Evolutionary conservation across 1,140 invertebrate genomes (phyloP).

Genomic region (Psilanteris sp.): DNA sequence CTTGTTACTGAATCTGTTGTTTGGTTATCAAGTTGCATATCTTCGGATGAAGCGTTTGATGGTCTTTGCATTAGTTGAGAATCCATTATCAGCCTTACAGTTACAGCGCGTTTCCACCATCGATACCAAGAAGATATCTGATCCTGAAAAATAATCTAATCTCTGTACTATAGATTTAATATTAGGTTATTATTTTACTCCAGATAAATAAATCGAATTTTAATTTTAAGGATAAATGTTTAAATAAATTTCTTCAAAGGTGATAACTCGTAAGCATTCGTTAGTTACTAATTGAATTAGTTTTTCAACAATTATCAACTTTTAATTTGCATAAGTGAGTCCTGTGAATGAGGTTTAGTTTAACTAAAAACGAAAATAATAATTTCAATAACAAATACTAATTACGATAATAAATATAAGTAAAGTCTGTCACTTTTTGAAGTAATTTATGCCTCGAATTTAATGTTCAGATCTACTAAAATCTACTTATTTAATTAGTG

Average conservation of each 20-base stretch:
- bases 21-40: slow-evolving; percentile 60
- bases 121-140: slow-evolving; percentile 78
- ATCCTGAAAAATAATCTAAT: slow-evolving; percentile 69
- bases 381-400: no score
- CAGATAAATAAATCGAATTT: no score
- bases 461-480: slow-evolving; percentile 24
- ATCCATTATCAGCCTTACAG: slow-evolving; percentile 74
- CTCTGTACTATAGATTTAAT: no score
- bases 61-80: slow-evolving; percentile 59
- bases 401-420: no score
- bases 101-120: slow-evolving; percentile 77
- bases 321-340: no score
- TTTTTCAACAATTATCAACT: no score
- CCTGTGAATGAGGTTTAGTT: no score
- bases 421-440: slow-evolving; percentile 7
- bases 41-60: slow-evolving; percentile 60
- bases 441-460: slow-evolving; percentile 5
- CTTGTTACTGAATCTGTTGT: slow-evolving; percentile 41
- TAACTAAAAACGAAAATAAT: no score
- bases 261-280: no score
- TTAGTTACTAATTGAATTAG: no score
- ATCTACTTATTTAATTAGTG: slow-evolving; percentile 12
- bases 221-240: no score
- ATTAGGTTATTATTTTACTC: no score
- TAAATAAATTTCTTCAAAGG: slow-evolving; percentile 1